These are phyloP conservation scores for Caenorhabditis panamensis DNA, from an alignment of 2,888 invertebrate genomes.

Conservation along the genomic window DNA sequence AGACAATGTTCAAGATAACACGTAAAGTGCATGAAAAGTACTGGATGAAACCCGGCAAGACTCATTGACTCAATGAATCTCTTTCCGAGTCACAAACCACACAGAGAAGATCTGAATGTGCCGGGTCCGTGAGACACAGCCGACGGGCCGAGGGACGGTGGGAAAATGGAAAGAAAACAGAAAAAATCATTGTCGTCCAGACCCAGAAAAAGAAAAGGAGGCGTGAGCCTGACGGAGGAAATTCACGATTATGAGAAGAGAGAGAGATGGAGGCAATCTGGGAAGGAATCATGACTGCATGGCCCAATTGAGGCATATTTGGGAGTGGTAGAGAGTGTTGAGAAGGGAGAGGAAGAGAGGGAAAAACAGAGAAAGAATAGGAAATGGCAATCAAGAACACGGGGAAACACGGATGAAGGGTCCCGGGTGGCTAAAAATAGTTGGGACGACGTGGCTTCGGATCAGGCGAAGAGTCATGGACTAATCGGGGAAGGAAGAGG, in stretches of 20 bases:
- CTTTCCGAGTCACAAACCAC: constrained; percentile 49
- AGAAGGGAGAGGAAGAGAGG: constrained; percentile 20
- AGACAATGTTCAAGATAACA: too few species aligned
- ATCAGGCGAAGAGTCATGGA: constrained; percentile 35
- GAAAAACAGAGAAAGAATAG: constrained; percentile 13
- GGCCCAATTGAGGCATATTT: constrained; percentile 42
- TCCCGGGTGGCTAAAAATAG: constrained; percentile 4
- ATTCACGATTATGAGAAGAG: constrained; percentile 52
- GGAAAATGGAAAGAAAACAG: constrained; percentile 31
- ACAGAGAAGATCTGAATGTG: constrained; percentile 7
- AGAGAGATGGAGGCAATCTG: constrained; percentile 58
- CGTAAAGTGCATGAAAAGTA: too few species aligned
- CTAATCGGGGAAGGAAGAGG: background rate
- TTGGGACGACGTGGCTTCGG: constrained; percentile 11
- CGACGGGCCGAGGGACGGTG: constrained; percentile 29
- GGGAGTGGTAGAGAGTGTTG: constrained; percentile 10
- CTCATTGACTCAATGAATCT: background rate
- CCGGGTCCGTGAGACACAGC: constrained; percentile 17
- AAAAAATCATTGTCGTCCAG: constrained; percentile 37
- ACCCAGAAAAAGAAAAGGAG: constrained; percentile 8
- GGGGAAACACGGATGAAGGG: constrained; percentile 5
- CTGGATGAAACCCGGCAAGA: background rate
- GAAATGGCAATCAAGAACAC: constrained; percentile 49
- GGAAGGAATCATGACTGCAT: constrained; percentile 42
- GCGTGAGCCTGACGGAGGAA: constrained; percentile 17